phyloP scores from a whole-genome alignment of 2,113 vertebrate species.

The Thamnophis sirtalis region DNA sequence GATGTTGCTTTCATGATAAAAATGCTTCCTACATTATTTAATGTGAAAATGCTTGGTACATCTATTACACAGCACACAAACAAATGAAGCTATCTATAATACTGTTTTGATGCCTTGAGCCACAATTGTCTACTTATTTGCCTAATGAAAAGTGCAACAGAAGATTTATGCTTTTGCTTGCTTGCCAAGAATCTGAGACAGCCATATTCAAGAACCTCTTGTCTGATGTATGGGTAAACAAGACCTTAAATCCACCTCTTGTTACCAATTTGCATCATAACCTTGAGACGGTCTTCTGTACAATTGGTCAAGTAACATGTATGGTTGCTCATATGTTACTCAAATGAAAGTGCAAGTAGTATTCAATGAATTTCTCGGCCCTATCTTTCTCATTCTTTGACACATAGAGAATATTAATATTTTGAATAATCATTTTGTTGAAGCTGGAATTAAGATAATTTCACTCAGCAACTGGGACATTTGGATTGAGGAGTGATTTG shows the following conservation, averaged over 20 bases:
- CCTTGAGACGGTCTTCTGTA: not conserved
- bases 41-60: not conserved
- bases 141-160: slow-evolving; percentile 5
- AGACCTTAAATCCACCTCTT: slow-evolving; percentile 2
- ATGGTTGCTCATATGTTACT: not conserved
- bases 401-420: not conserved
- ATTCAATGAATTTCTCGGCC: not conserved
- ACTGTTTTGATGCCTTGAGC: not conserved
- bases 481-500: not conserved
- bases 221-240: slow-evolving; percentile 21
- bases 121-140: not conserved
- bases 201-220: not conserved
- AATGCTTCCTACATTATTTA: not conserved
- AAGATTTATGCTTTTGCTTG: not conserved
- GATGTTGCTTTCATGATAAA: not conserved
- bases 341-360: not conserved
- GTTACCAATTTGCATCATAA: not conserved
- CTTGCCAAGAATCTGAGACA: slow-evolving; percentile 5
- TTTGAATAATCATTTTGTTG: not conserved
- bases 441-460: not conserved
- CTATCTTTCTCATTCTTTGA: not conserved
- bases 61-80: not conserved
- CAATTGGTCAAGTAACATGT: not conserved
- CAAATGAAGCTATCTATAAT: not conserved
- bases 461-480: not conserved